phyloP scores from a whole-genome alignment of 2,797 vertebrate species.

The Melanitta fusca region DNA sequence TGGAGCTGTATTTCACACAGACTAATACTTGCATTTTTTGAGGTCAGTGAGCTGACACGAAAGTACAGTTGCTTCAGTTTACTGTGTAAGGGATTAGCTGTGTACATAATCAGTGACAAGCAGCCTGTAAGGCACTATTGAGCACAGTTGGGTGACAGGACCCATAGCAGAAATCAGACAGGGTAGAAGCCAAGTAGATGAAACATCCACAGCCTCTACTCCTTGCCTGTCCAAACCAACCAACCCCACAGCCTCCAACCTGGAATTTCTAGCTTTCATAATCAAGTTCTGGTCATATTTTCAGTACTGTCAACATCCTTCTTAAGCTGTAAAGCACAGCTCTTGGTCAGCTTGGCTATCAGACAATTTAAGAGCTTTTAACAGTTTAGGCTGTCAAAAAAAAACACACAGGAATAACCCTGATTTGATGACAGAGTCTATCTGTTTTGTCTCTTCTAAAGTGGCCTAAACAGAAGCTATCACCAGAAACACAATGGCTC shows the following conservation, averaged over 20 bases:
- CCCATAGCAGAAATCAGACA: background rate
- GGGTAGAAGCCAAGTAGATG: background rate
- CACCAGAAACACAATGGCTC: background rate
- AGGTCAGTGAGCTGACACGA: background rate
- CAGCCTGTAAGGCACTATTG: background rate
- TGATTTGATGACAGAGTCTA: background rate
- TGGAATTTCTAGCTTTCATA: background rate
- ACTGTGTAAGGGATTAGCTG: slow-evolving; percentile 1
- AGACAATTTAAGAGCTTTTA: background rate
- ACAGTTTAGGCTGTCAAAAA: background rate
- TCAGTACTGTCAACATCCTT: background rate
- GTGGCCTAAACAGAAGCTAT: background rate
- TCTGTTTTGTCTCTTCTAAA: background rate
- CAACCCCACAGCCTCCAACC: background rate
- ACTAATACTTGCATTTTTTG: background rate
- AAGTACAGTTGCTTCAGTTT: background rate
- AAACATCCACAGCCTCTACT: background rate
- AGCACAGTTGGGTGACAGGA: background rate
- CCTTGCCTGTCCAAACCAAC: background rate
- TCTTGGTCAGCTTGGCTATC: background rate
- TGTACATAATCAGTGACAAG: background rate
- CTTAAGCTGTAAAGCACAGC: background rate
- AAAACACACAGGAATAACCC: background rate
- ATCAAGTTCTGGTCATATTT: background rate
- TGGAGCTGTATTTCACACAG: background rate